Evolutionary conservation across 2,888 invertebrate species (phyloP).

Genomic region (Gibbula magus): DNA sequence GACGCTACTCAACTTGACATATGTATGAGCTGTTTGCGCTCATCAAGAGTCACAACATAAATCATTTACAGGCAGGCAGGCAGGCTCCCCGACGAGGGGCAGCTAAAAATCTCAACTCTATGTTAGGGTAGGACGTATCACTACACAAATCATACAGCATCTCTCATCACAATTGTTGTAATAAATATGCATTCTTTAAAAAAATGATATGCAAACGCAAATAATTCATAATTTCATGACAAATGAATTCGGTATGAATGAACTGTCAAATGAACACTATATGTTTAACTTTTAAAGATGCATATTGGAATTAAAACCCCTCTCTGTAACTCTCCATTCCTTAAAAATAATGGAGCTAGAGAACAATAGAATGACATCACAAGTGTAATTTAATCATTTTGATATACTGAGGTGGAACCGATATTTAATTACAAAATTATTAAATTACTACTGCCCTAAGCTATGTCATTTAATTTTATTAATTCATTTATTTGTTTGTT

Average conservation of each 20-base stretch:
- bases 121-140: not conserved
- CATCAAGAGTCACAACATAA: not conserved
- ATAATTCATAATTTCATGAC: not conserved
- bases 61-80: not conserved
- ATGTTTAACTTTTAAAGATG: no score
- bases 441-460: no score
- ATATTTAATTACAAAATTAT: no score
- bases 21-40: not conserved
- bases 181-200: not conserved
- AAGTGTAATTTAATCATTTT: no score
- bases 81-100: not conserved
- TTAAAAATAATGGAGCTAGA: no score
- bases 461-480: no score
- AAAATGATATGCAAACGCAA: conserved; percentile 15
- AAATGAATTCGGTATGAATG: not conserved
- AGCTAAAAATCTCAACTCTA: conserved; percentile 3
- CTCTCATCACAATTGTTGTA: not conserved
- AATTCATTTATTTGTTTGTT: no score
- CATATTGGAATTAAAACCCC: no score
- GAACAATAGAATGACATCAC: no score
- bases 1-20: not conserved
- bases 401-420: no score
- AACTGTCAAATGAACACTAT: not conserved
- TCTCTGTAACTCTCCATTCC: no score
- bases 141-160: not conserved